These are phyloP conservation scores for Eolophus roseicapilla DNA, from an alignment of 2,113 vertebrate species.

Conservation along the genomic window DNA sequence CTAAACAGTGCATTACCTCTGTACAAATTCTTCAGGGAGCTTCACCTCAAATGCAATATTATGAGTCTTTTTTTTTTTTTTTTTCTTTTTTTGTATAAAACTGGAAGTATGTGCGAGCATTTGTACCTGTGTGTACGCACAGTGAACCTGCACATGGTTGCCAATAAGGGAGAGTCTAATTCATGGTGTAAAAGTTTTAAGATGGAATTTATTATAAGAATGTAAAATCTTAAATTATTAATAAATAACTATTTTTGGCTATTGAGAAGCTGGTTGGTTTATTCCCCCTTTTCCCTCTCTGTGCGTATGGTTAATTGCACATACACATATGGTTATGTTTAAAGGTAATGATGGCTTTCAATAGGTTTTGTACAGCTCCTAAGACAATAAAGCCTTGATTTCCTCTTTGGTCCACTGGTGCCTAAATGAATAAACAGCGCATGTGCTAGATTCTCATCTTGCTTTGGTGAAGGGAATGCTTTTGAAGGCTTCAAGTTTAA, in stretches of 20 bases:
- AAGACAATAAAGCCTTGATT: slow-evolving; percentile 12
- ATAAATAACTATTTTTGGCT: slow-evolving; percentile 99
- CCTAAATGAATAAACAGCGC: background rate
- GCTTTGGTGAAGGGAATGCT: background rate
- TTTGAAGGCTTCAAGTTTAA: background rate
- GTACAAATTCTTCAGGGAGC: slow-evolving; percentile 90
- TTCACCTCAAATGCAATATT: slow-evolving; percentile 87
- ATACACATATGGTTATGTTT: background rate
- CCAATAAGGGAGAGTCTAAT: slow-evolving; percentile 76
- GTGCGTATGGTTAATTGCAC: background rate
- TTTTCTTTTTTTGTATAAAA: slow-evolving; percentile 69
- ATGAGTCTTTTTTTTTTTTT: slow-evolving; percentile 68
- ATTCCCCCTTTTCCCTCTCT: background rate
- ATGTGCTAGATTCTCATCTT: background rate
- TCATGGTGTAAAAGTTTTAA: slow-evolving; percentile 74
- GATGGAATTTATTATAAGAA: slow-evolving; percentile 88
- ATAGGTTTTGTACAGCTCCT: background rate
- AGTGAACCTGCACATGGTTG: slow-evolving; percentile 71
- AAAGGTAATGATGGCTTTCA: background rate
- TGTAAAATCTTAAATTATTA: slow-evolving; percentile 99
- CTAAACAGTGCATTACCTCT: slow-evolving; percentile 80
- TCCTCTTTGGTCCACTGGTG: background rate
- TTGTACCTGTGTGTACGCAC: slow-evolving; percentile 61
- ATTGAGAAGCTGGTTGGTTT: slow-evolving; percentile 70
- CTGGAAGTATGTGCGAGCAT: slow-evolving; percentile 78